Evolutionary conservation across 2,797 vertebrate species (phyloP), one percentile per base, ranked within the genome.

Genomic region (Sebastes melanostomus): DNA sequence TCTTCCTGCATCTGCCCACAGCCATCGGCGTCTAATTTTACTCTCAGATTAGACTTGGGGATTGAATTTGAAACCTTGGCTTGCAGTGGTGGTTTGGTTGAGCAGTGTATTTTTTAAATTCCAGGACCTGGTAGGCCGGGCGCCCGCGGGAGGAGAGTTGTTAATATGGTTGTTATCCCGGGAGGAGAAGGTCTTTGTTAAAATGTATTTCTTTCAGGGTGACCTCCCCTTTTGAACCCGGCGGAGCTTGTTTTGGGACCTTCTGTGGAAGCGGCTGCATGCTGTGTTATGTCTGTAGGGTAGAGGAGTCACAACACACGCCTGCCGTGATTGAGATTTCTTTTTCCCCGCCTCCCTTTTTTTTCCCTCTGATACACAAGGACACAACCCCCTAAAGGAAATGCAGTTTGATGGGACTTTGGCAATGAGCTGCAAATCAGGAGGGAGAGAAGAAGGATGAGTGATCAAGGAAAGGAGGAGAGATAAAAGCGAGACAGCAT

Each of bases 271-370:
- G 75, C 12, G 74, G 29, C 79, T 4, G n/a, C 78, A 10, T 27
- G 80, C 84, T 72, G 82, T 68, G 82, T 86, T 72, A 63, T 81
- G 76, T 85, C 85, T 92, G 72, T 6, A 84, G 84, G 85, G 63
- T 13, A 29, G 60, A 83, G 60, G 42, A 84, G 75, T 75, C 80
- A 66, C 77, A 90, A 75, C 76, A 74, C 67, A 77, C 8, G 42
- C 85, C 69, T 36, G 73, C 34, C 13, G 62, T 63, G 84, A 89
- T 83, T 58, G 75, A 85, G 73, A 75, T 75, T 75, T 77, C 32
- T 27, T 54, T 30, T 36, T 25, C 66, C 16, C 11, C 4, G 18
- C 0, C 22, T 3, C 12, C 13, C 13, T 9, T 66, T 78, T 78
- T 56, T 56, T 30, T 4, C 2, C 2, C 20, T 63, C n/a, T 50